phyloP scores from a whole-genome alignment of 2,113 vertebrate species.

The Thunnus maccoyii region DNA sequence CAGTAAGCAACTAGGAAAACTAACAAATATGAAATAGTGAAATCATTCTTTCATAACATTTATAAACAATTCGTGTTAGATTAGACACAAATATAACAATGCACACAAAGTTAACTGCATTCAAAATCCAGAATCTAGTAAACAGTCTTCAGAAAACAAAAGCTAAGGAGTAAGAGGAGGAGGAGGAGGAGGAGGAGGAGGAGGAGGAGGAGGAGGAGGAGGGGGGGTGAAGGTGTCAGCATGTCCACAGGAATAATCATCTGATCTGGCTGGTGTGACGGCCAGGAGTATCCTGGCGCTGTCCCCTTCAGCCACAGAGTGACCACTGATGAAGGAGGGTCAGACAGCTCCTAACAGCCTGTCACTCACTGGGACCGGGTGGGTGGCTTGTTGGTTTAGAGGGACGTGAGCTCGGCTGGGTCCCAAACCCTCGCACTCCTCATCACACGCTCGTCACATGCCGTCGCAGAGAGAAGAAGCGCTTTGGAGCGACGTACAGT shows the following conservation, averaged over 20 bases:
- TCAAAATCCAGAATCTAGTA: neutral
- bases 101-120: neutral
- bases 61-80: neutral
- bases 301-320: conserved; percentile 69
- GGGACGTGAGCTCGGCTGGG: conserved; percentile 33
- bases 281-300: conserved; percentile 56
- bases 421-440: conserved; percentile 41
- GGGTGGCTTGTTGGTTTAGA: conserved; percentile 42
- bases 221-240: conserved; percentile 36
- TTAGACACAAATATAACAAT: neutral
- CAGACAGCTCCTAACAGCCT: conserved; percentile 71
- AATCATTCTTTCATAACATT: neutral
- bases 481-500: neutral
- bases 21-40: neutral
- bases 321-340: conserved; percentile 54
- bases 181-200: too few relatives aligned
- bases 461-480: too few relatives aligned
- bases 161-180: neutral
- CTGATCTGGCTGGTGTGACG: conserved; percentile 60
- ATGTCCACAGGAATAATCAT: conserved; percentile 63
- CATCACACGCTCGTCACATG: neutral
- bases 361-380: conserved; percentile 63
- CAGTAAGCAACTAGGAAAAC: neutral
- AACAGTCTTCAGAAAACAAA: conserved; percentile 8
- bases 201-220: too few relatives aligned